Conservation (phyloP, 2,113 vertebrate genomes). For the Ovis aries region DNA sequence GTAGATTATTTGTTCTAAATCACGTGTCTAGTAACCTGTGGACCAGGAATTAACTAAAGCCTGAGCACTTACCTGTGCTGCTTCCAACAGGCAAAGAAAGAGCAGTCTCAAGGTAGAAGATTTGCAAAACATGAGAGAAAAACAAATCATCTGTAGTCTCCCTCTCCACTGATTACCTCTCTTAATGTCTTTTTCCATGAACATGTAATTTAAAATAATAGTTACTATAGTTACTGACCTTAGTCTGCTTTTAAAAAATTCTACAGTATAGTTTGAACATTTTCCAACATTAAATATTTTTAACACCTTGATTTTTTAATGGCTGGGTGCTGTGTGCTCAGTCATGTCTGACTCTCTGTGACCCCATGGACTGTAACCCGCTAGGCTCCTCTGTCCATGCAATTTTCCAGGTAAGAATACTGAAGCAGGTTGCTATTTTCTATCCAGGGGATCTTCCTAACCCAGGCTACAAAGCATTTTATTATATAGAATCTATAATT, state of each 20-base stretch:
- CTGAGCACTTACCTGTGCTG: not conserved
- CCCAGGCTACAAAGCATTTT: not conserved
- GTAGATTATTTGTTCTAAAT: not conserved
- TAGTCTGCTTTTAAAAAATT: not conserved
- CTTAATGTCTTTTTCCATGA: not conserved
- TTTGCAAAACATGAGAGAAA: not conserved
- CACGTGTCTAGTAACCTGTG: not conserved
- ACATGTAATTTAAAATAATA: not conserved
- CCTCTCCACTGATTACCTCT: not conserved
- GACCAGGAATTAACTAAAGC: not conserved
- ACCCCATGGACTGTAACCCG: not conserved
- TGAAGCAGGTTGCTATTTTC: not conserved
- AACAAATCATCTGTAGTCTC: not conserved
- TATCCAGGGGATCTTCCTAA: not conserved
- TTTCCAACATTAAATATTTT: conserved; percentile 23
- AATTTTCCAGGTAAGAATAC: not conserved
- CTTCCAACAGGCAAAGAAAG: not conserved
- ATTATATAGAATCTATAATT: conserved; percentile 28
- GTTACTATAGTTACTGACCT: not conserved
- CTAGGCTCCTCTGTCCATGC: not conserved
- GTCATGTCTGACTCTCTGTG: not conserved
- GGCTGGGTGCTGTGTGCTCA: not conserved
- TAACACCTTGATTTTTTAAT: not conserved
- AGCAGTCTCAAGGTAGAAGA: not conserved
- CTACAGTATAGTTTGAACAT: not conserved